Percentiles rank a stretch among this genome's conserved stretches.
phyloP scores from a whole-genome alignment of 1,140 invertebrate genomes.

The Formica exsecta region DNA sequence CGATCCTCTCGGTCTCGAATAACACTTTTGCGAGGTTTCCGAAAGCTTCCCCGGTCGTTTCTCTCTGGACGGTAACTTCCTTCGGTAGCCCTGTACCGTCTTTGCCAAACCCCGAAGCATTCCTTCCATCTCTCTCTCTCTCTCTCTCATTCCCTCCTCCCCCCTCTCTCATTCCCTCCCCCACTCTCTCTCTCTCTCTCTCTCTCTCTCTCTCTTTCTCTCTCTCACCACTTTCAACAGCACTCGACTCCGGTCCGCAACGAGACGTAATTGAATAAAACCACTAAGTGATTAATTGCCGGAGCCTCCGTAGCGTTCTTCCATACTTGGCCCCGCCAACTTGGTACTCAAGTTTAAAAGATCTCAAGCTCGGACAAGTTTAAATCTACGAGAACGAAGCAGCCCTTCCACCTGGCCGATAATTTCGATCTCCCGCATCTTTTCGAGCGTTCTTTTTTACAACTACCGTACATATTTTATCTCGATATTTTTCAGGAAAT shows the following conservation, averaged over 20 bases:
- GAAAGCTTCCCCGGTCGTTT: conserved; percentile 1
- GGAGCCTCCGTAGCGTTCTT: conserved; percentile 70
- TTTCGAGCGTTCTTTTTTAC: neutral
- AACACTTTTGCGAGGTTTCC: conserved; percentile 63
- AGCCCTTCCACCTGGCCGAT: neutral
- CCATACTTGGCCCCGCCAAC: conserved; percentile 64
- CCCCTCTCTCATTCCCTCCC: too few species aligned
- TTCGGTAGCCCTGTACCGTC: conserved; percentile 10
- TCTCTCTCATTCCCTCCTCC: neutral
- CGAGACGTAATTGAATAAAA: conserved; percentile 84
- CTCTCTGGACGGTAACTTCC: conserved; percentile 34
- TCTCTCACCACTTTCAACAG: conserved; percentile 46
- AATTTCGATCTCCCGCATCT: conserved; percentile 7
- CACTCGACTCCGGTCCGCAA: conserved; percentile 73
- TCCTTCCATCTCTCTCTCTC: conserved; percentile 21
- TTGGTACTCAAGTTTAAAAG: conserved; percentile 70
- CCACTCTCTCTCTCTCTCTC: neutral
- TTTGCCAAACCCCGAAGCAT: conserved; percentile 1
- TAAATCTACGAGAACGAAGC: conserved; percentile 48
- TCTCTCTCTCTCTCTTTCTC: conserved; percentile 21
- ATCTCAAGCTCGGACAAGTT: conserved; percentile 52
- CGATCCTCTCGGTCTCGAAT: conserved; percentile 60
- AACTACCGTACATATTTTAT: neutral
- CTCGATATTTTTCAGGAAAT: neutral
- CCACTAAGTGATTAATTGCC: conserved; percentile 84